Percentiles rank a stretch among this genome's conserved stretches.
Evolutionary conservation across 2,888 invertebrate species (phyloP).

Genomic region (Hemaris fuciformis): DNA sequence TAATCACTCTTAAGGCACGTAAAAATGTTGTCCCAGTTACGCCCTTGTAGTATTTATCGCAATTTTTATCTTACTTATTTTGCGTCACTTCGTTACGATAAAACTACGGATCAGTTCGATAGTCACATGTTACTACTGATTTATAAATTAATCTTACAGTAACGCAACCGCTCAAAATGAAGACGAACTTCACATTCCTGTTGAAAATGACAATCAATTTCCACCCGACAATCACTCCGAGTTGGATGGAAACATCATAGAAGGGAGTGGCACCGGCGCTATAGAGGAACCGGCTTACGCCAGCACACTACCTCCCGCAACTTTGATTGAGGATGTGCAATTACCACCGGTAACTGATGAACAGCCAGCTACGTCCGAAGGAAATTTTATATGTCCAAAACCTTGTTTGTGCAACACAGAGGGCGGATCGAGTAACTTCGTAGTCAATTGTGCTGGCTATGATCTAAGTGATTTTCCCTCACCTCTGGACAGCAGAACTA

Average conservation of each 20-base stretch:
- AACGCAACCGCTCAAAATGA: conserved; percentile 50
- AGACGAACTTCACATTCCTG: conserved; percentile 61
- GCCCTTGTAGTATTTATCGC: conserved; percentile 66
- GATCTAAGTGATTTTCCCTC: conserved; percentile 74
- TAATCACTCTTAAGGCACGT: background rate
- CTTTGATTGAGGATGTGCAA: conserved; percentile 53
- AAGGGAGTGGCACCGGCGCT: conserved; percentile 57
- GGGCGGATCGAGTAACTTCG: conserved; percentile 49
- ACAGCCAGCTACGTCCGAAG: conserved; percentile 23
- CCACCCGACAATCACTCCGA: conserved; percentile 61
- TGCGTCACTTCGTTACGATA: conserved; percentile 68
- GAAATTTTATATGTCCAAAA: conserved; percentile 50
- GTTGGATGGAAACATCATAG: conserved; percentile 39
- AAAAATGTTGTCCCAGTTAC: conserved; percentile 37
- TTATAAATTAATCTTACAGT: conserved; percentile 37
- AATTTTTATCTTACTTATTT: conserved; percentile 66
- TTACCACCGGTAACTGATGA: conserved; percentile 31
- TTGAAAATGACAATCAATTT: conserved; percentile 67
- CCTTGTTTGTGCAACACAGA: conserved; percentile 64
- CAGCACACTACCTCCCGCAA: conserved; percentile 37
- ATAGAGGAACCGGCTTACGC: conserved; percentile 46
- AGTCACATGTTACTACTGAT: conserved; percentile 51
- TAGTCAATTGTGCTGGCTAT: conserved; percentile 74
- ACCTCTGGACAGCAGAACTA: conserved; percentile 57
- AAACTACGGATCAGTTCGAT: conserved; percentile 44